Base-by-base conservation (phyloP, 2,888 invertebrate genomes). In the Sinopyrophorus schimmeli region DNA sequence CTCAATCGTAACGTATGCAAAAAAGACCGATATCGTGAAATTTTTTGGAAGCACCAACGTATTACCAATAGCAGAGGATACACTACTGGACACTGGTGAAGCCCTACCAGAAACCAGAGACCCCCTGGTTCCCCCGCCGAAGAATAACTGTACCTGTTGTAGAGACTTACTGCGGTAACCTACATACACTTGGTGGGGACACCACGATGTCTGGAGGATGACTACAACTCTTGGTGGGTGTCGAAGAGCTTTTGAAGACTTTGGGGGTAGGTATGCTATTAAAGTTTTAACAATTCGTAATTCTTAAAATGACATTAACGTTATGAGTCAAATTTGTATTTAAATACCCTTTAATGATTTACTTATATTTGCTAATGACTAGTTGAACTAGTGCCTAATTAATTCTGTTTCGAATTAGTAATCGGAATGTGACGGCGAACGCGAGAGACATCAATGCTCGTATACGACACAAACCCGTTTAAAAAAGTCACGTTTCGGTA, bases 81-180 rank as follows among this genome's bases (percentile, higher is more conserved):
- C 63, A 66, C 66, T 65, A 70, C 69, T 70, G 68, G 68, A 63
- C 68, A 68, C 60, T 65, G 65, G 60, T 50, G 63, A 66, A 59
- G 64, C 68, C 69, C 68, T 67, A 68, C 68, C 60, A 66, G 58
- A 57, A 59, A 54, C 59, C 60, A 57, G 46, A 53, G 53, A 55
- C 60, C 59, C 65, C 64, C 60, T 55, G 59, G 59, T 63, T 49
- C 38, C 49, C 49, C 49, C 53, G 49, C 49, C 57, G 57, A 64
- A 66, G 65, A 64, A 64, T 73, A 73, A 73, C 72, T 71, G 72
- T 73, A 72, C 71, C 69, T 69, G 72, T 71, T 70, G 72, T 73
- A 72, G 69, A 69, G 67, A 66, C 64, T 68, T 67, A 69, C 68
- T 58, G 60, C 63, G 67, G 64, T 72, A 72, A 72, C 72, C 72